Evolutionary conservation across 30 jellyfish, hydroid and myxozoan genomes (phyloP).

Genomic region (Pseudorhiza aurosa): DNA sequence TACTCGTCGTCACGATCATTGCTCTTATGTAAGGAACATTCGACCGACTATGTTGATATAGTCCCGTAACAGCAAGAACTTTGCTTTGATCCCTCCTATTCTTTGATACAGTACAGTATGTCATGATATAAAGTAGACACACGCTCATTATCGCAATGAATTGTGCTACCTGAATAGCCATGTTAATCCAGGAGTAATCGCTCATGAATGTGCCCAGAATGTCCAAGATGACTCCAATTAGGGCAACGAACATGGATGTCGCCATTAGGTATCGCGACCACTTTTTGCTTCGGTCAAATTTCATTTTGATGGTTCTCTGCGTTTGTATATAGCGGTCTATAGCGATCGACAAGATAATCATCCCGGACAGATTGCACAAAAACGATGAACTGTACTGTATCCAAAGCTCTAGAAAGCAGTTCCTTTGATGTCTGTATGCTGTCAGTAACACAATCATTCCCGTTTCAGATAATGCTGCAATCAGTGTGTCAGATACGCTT

Average conservation of each 20-base stretch:
- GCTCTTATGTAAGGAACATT: conserved; percentile 31
- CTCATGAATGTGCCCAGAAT: conserved; percentile 50
- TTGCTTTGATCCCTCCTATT: conserved; percentile 9
- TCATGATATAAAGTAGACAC: conserved; percentile 30
- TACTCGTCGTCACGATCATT: conserved; percentile 37
- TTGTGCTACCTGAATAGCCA: conserved; percentile 53
- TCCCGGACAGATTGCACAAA: conserved; percentile 52
- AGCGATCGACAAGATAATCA: conserved; percentile 51
- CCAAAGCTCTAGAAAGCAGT: conserved; percentile 40
- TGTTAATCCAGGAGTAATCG: conserved; percentile 51
- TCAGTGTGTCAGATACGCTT: conserved; percentile 34
- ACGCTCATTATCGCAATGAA: conserved; percentile 12
- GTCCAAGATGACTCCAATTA: conserved; percentile 6
- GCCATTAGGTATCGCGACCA: not conserved
- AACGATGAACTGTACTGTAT: conserved; percentile 57
- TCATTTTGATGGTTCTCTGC: conserved; percentile 30
- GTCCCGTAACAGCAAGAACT: not conserved
- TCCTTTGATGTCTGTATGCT: not conserved
- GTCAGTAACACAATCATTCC: conserved; percentile 10
- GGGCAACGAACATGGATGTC: conserved; percentile 21
- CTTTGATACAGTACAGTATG: conserved; percentile 42
- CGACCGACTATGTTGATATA: not conserved
- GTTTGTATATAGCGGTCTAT: conserved; percentile 49
- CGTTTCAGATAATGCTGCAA: conserved; percentile 24
- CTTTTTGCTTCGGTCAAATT: conserved; percentile 7